Percentiles rank a stretch among this genome's conserved stretches.
Evolutionary conservation across 2,797 vertebrate species (phyloP).

Genomic region (Epinephelus malabaricus): DNA sequence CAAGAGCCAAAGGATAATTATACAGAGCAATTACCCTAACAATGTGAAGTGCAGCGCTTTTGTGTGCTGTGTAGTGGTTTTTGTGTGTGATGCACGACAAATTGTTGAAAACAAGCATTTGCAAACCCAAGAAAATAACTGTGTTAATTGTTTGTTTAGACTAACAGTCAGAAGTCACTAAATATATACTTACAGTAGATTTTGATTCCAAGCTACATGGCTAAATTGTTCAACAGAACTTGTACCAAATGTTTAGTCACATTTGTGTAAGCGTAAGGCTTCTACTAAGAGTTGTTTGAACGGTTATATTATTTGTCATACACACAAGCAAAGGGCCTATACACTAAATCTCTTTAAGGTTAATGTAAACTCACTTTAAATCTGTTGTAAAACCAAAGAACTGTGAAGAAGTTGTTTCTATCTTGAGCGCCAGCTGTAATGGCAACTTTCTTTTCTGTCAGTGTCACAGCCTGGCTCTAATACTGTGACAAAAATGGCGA

Average conservation of each 20-base stretch:
- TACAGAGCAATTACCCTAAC: constrained; percentile 31
- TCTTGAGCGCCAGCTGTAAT: too few species aligned
- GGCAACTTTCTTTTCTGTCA: too few species aligned
- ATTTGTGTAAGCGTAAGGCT: not conserved
- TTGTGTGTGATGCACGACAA: constrained; percentile 6
- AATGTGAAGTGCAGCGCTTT: constrained; percentile 35
- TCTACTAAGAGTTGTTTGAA: not conserved
- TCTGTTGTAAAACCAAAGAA: too few species aligned
- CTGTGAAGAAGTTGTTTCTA: too few species aligned
- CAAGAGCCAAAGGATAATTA: constrained; percentile 25
- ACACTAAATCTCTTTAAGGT: too few species aligned
- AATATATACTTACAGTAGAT: not conserved
- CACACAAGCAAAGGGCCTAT: not conserved
- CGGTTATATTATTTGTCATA: not conserved
- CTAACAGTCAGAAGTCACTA: not conserved
- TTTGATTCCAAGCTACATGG: not conserved
- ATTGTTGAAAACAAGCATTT: constrained; percentile 22
- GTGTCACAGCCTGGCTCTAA: too few species aligned
- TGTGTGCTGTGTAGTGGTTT: constrained; percentile 7
- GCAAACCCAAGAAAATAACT: constrained; percentile 6
- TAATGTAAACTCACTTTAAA: too few species aligned
- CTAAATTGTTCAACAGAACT: not conserved
- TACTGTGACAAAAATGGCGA: too few species aligned
- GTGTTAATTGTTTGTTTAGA: too few species aligned
- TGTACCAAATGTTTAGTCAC: not conserved